Evolutionary conservation across 2,888 invertebrate species (phyloP), one percentile per base, ranked within the genome.

Genomic region (Volucella zonaria): DNA sequence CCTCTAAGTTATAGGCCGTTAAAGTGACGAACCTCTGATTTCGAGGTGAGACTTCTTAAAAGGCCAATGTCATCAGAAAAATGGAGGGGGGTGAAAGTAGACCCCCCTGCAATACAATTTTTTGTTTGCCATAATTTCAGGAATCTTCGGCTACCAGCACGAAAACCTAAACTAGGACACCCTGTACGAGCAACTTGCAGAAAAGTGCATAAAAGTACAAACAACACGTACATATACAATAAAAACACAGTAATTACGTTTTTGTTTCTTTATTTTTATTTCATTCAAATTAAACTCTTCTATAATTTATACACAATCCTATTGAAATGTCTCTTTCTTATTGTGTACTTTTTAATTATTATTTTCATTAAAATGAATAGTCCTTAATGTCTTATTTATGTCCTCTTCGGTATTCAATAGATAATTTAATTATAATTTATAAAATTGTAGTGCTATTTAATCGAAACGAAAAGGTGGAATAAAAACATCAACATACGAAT

Each of bases 201-300:
- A 8, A 0, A 42, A 2, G 12, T 40, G 8, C 12, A 12, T 42
- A 6, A 51, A 4, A 42, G 42, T 66, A 3, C 3, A 8, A 15
- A 12, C 18, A 23, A 2, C 8, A n/a, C 11, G 1, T 38, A 38
- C 11, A 8, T 10, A 8, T 40, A 8, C 12, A 45, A 23, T n/a
- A 18, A 52, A 14, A 43, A 11, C 1, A 67, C 54, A 56, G 8
- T 47, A 64, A 12, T 12, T n/a, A 12, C n/a, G 15, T 43, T 68
- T 81, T 75, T 79, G 43, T 68, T 64, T 76, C 49, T 76, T 80
- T 76, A 85, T 77, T 68, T 85, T 80, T 85, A 81, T 77, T 85
- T 85, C 66, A 85, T 85, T 85, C 85, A 85, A 85, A 85, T 85
- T 85, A 85, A 85, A 85, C 80, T 85, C 81, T 82, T 82, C 81